Conservation (phyloP, 2,888 invertebrate genomes). For the Amitus sp. region DNA sequence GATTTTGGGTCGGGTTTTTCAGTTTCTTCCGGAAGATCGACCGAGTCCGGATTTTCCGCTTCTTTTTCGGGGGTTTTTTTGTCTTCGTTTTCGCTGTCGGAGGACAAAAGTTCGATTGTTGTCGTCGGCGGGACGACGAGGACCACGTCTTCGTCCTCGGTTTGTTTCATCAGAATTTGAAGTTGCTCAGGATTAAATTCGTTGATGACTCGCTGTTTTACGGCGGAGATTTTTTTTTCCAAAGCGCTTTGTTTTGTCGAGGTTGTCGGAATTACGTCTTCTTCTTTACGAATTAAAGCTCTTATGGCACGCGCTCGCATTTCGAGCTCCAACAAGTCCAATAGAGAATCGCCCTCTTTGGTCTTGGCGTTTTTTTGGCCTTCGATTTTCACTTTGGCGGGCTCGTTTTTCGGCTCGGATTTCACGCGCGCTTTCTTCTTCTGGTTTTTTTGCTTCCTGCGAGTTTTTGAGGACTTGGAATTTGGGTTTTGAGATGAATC, state of each 20-base stretch:
- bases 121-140: constrained; percentile 60
- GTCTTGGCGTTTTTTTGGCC: constrained; percentile 47
- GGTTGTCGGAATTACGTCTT: constrained; percentile 51
- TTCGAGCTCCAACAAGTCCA: constrained; percentile 70
- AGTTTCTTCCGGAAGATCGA: background rate
- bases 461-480: too few relatives aligned
- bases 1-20: too few relatives aligned
- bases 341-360: constrained; percentile 65
- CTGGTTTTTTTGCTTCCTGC: constrained; percentile 37
- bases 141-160: constrained; percentile 60
- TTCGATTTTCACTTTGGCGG: constrained; percentile 48
- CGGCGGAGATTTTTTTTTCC: constrained; percentile 29
- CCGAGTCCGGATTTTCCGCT: constrained; percentile 4
- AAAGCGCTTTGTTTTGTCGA: constrained; percentile 21
- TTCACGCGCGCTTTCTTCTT: constrained; percentile 40
- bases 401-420: constrained; percentile 35
- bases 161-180: constrained; percentile 49
- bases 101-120: constrained; percentile 60
- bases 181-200: constrained; percentile 48
- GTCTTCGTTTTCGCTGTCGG: constrained; percentile 55
- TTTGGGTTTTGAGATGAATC: constrained; percentile 26
- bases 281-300: constrained; percentile 66
- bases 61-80: constrained; percentile 21
- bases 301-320: constrained; percentile 71
- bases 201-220: constrained; percentile 40